phyloP scores from a whole-genome alignment of 2,113 vertebrate species.

The Numida meleagris region DNA sequence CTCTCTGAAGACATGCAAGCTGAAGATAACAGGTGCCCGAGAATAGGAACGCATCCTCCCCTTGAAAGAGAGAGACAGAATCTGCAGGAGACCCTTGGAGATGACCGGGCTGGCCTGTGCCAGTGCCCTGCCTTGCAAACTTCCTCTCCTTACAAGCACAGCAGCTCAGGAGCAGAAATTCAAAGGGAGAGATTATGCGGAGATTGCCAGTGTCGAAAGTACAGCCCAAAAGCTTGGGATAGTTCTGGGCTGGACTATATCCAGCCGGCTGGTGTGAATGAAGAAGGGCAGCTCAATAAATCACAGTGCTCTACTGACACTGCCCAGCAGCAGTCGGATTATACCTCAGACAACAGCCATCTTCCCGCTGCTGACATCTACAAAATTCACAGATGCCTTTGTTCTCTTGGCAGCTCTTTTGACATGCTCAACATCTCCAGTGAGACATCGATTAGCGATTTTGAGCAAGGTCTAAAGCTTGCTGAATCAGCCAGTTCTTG shows the following conservation, averaged over 20 bases:
- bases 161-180: slow-evolving; percentile 59
- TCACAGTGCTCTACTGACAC: slow-evolving; percentile 56
- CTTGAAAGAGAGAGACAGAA: slow-evolving; percentile 59
- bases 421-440: slow-evolving; percentile 91
- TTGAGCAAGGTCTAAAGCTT: slow-evolving; percentile 78
- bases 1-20: slow-evolving; percentile 92
- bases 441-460: slow-evolving; percentile 88
- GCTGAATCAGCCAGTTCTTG: slow-evolving; percentile 77
- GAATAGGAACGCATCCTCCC: slow-evolving; percentile 28
- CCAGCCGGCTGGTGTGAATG: not conserved
- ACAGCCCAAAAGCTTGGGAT: slow-evolving; percentile 55
- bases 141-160: slow-evolving; percentile 92
- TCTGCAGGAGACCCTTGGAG: slow-evolving; percentile 60
- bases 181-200: slow-evolving; percentile 52
- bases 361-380: slow-evolving; percentile 70
- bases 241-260: slow-evolving; percentile 27
- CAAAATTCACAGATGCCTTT: slow-evolving; percentile 79
- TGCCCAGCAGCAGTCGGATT: slow-evolving; percentile 62
- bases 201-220: slow-evolving; percentile 55
- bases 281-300: slow-evolving; percentile 58
- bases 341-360: slow-evolving; percentile 69
- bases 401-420: slow-evolving; percentile 85
- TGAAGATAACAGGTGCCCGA: slow-evolving; percentile 80
- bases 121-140: slow-evolving; percentile 89
- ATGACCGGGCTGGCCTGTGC: slow-evolving; percentile 73